Base-by-base conservation (phyloP, 2,888 invertebrate species). In the Macaria notata region DNA sequence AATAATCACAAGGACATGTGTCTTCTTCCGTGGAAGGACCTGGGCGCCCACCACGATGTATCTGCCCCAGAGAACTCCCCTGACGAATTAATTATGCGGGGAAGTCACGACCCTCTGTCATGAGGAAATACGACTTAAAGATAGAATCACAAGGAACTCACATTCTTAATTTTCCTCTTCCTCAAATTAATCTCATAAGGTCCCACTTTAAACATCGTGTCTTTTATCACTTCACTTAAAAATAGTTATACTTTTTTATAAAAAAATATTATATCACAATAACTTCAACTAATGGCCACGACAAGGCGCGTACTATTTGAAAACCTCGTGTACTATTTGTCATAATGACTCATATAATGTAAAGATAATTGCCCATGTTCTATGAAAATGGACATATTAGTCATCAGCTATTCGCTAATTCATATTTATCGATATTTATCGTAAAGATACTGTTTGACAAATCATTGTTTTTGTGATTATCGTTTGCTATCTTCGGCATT, bases 331-430 rank as follows among this genome's bases (percentile, higher is more conserved):
- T 64, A 57, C 46, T 55, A 57, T 54, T 50, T 54, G 50, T 9
- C 48, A 46, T 57, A 51, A 53, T 65, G 62, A 65, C 41, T 65
- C 66, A 65, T 57, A 51, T 57, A 62, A 64, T 57, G 60, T 46
- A 46, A 31, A 60, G 60, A 66, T 62, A 59, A 66, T 61, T 52
- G 61, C 63, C 62, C 54, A 49, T 55, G 43, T 46, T 60, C 55
- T 56, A 55, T 52, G 63, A 56, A 62, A 55, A 53, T 31, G 29
- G 44, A 54, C 55, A 61, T 59, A 58, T 63, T 58, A 59, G 58
- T 63, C 58, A 63, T 59, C 43, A 43, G 43, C 52, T 44, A 55
- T 59, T 56, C 54, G 49, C 54, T 64, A 48, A 39, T 48, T 46
- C 49, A 36, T n/a, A 46, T 54, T 59, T 64, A 59, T 62, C 50